Evolutionary conservation across 2,797 vertebrate genomes (phyloP).

Genomic region (Etheostoma nigrum): DNA sequence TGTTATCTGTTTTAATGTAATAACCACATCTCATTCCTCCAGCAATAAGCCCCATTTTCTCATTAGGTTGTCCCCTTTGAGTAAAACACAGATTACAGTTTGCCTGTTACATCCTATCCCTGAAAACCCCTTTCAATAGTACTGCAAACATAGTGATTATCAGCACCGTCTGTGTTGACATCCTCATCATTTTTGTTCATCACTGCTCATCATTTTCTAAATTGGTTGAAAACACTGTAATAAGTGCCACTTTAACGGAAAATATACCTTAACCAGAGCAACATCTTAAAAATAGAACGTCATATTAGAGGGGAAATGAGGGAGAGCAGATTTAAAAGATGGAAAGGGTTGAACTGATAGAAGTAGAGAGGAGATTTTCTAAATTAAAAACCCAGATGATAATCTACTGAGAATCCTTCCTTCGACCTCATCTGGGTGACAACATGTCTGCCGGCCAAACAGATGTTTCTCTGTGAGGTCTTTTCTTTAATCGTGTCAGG

Average conservation of each 20-base stretch:
- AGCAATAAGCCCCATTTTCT: conserved; percentile 66
- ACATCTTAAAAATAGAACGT: background rate
- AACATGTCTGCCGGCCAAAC: conserved; percentile 71
- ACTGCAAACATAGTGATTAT: conserved; percentile 65
- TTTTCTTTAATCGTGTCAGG: conserved; percentile 70
- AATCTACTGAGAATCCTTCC: conserved; percentile 62
- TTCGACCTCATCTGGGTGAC: conserved; percentile 69
- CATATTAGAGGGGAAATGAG: conserved; percentile 12
- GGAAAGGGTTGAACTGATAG: conserved; percentile 12
- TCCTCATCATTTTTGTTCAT: conserved; percentile 44
- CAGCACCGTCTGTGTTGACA: conserved; percentile 34
- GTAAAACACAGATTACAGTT: conserved; percentile 59
- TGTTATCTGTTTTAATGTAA: conserved; percentile 73
- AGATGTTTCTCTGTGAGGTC: conserved; percentile 74
- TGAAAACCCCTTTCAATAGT: conserved; percentile 64
- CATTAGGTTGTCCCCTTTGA: conserved; percentile 66
- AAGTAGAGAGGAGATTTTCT: conserved; percentile 27
- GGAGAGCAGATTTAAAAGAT: conserved; percentile 21
- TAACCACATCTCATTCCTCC: conserved; percentile 59
- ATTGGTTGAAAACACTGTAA: conserved; percentile 46
- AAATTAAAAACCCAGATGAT: conserved; percentile 69
- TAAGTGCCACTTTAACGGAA: conserved; percentile 6
- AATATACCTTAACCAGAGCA: background rate
- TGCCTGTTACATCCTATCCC: conserved; percentile 40
- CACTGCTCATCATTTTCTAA: conserved; percentile 11